Base-by-base conservation (phyloP, 2,797 vertebrate genomes). In the Enteromius viviparus region DNA sequence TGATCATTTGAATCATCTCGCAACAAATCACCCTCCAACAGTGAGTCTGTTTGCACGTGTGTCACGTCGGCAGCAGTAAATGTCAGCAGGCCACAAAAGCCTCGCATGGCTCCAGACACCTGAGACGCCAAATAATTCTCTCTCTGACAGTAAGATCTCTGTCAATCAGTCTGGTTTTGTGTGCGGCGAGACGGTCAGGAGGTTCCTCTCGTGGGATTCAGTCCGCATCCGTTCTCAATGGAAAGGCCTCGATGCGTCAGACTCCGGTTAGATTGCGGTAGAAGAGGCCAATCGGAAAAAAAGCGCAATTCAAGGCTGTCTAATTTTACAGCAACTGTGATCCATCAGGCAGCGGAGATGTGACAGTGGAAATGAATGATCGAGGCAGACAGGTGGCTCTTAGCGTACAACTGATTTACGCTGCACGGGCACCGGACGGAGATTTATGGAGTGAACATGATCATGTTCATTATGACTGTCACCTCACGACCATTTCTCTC, bases 261-360 rank as follows among this genome's bases (percentile, higher is more conserved):
- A 89, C 76, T 96, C 95, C 96, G 97, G 97, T 96, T 96, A 97
- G 96, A 97, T 96, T 91, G 93, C 87, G 88, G 34, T 94, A 93
- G 94, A 95, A 96, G 96, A 97, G 97, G 96, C 97, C 98, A 97
- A 98, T 97, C 94, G 97, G 96, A 96, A 97, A 98, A 40, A 96
- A 96, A 98, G 97, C 96, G 95, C 96, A 96, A 99, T 98, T 99
- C 98, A 98, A 98, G 96, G 97, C 97, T 99, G 97, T 99, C 97
- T 99, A 98, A 98, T 98, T 98, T 97, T 97, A 96, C 96, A 96
- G 96, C 95, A 97, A 97, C 96, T 97, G 97, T 95, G 97, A 99
- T 99, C 97, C 97, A 98, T 98, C 98, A 99, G 97, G 94, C 95
- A 93, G 94, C 95, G 95, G 96, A 95, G 96, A 97, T 97, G 95